A percentile compares a stretch with the other conserved stretches of the same genome.
Evolutionary conservation across 2,797 vertebrate genomes (phyloP).

Genomic region (Gobio occitaniae): DNA sequence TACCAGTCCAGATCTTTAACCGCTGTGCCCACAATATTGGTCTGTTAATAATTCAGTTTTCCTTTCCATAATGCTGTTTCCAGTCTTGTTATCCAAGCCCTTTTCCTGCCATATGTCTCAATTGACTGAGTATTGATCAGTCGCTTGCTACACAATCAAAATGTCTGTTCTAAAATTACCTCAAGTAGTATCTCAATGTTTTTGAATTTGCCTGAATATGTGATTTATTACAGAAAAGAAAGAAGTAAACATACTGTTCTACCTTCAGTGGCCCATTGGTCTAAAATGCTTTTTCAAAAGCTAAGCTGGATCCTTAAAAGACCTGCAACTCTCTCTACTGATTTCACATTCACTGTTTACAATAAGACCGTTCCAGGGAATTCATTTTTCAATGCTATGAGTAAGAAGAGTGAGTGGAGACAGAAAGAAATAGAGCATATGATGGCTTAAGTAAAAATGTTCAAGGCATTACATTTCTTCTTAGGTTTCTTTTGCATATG

Average conservation of each 20-base stretch:
- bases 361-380: not conserved
- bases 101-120: constrained; percentile 5
- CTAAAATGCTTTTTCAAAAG: not conserved
- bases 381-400: not conserved
- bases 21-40: not conserved
- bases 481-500: not conserved
- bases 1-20: constrained; percentile 5
- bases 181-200: not conserved
- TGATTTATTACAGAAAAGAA: not conserved
- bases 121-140: not conserved
- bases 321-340: not conserved
- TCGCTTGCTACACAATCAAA: not conserved
- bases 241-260: not conserved
- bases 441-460: constrained; percentile 14
- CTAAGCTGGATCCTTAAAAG: not conserved
- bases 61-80: not conserved
- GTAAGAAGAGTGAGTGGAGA: constrained; percentile 17
- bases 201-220: not conserved
- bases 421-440: not conserved
- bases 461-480: not conserved
- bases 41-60: constrained; percentile 14
- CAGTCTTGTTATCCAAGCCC: not conserved
- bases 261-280: not conserved
- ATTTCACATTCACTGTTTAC: not conserved
- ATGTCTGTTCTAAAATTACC: constrained; percentile 4